These are phyloP conservation scores for Nephrotoma guestfalica DNA, from an alignment of 2,888 invertebrate genomes.

Conservation along the genomic window DNA sequence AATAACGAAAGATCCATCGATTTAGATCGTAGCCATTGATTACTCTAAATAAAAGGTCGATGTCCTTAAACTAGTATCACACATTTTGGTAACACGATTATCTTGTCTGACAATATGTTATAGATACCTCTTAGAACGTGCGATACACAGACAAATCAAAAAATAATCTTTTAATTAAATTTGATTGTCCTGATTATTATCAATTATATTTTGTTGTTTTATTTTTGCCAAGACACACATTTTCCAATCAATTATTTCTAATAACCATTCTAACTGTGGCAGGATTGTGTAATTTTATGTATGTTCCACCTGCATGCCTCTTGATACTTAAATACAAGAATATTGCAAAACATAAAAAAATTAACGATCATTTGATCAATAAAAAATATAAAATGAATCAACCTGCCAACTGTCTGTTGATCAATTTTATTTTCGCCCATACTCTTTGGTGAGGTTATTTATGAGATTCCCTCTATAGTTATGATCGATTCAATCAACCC, in stretches of 20 bases:
- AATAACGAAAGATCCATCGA: not conserved
- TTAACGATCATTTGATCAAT: not conserved
- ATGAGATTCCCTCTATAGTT: not conserved
- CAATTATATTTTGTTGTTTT: not conserved
- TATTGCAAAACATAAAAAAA: not conserved
- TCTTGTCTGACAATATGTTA: not conserved
- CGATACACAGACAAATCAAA: not conserved
- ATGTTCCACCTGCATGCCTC: not conserved
- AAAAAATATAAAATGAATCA: not conserved
- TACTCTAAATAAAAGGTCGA: not conserved
- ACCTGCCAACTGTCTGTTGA: not conserved
- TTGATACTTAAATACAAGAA: not conserved
- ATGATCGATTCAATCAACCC: not conserved
- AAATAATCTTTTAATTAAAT: not conserved
- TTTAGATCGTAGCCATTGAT: not conserved
- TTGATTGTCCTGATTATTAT: not conserved
- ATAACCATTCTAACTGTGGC: not conserved
- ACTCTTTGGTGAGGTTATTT: not conserved
- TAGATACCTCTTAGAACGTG: not conserved
- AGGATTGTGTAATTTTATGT: not conserved
- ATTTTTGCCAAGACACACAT: not conserved
- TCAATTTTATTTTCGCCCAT: not conserved
- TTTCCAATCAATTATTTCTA: not conserved
- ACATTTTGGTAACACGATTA: not conserved
- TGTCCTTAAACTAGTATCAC: not conserved